These are phyloP conservation scores for Phalera bucephala DNA, from an alignment of 2,888 invertebrate genomes.

Conservation along the genomic window DNA sequence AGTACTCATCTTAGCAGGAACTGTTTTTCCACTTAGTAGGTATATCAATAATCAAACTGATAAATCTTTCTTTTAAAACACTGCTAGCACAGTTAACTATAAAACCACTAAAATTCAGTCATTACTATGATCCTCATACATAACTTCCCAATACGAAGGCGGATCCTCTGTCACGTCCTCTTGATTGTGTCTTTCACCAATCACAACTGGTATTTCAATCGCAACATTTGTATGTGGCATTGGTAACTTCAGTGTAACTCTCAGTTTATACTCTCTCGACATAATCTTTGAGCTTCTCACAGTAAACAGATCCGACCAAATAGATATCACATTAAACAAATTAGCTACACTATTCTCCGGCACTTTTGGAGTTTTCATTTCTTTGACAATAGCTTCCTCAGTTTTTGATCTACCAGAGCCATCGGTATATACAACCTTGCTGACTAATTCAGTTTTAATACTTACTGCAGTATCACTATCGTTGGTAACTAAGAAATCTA, in stretches of 20 bases:
- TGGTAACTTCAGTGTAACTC: conserved; percentile 15
- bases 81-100: too few relatives aligned
- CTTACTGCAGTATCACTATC: not conserved
- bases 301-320: conserved; percentile 4
- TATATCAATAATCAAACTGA: too few relatives aligned
- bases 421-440: conserved; percentile 1
- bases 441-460: conserved; percentile 3
- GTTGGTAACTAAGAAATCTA: not conserved
- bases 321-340: not conserved
- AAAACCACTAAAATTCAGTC: too few relatives aligned
- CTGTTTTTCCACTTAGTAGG: too few relatives aligned
- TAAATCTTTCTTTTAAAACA: too few relatives aligned
- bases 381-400: not conserved
- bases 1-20: too few relatives aligned
- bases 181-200: conserved; percentile 12
- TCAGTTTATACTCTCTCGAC: conserved; percentile 14
- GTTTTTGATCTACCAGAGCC: not conserved
- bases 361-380: not conserved
- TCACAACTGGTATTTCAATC: conserved; percentile 13
- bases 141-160: conserved; percentile 1
- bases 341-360: conserved; percentile 4
- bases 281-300: conserved; percentile 18
- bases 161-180: not conserved
- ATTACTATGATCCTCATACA: not conserved
- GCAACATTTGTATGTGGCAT: conserved; percentile 14